Evolutionary conservation across 2,888 invertebrate species (phyloP), one percentile per base, ranked within the genome.

Genomic region (Encarsia formosa): DNA sequence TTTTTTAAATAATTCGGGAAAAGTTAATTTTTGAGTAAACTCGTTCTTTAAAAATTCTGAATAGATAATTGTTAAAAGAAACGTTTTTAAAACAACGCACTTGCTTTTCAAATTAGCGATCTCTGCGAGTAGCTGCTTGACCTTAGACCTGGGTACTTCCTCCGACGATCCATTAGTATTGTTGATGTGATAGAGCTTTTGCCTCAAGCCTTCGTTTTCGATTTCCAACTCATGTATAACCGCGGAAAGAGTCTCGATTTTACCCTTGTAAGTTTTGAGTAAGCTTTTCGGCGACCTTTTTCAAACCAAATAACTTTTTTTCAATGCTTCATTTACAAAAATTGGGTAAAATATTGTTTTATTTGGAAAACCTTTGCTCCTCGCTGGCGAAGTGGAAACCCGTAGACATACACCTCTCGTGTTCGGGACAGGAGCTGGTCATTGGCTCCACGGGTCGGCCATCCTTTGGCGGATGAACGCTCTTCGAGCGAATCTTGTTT

Each of bases 201-300:
- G 43, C 16, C 50, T 63, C 38, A 63, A 43, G 22, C 50, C 54
- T 24, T 64, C 60, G 23, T 64, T 64, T 41, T 63, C 56, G 11
- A 18, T 39, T 19, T 60, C 60, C 29, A 64, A 34, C 31, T 63
- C 60, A 22, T 58, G 55, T 5, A 63, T 52, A 13, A 59, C 54
- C 1, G 42, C 45, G 2, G 45, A 55, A 31, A 65, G 49, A 1
- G 51, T 56, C 5, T 64, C 61, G 1, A 63, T 56, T 26, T 56
- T 56, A n/a, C 60, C 56, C 26, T 54, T 57, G 39, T 56, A 61
- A 5, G 50, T 41, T 2, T 18, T 23, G 18, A 45, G 19, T 2
- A 44, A 15, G n/a, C 18, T 43, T 8, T 37, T 47, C 13, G 31
- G 16, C 20, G 48, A 50, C 38, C n/a, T n/a, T n/a, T n/a, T n/a